Evolutionary conservation across 2,888 invertebrate genomes (phyloP).

Genomic region (Drosophila kambysellisi): DNA sequence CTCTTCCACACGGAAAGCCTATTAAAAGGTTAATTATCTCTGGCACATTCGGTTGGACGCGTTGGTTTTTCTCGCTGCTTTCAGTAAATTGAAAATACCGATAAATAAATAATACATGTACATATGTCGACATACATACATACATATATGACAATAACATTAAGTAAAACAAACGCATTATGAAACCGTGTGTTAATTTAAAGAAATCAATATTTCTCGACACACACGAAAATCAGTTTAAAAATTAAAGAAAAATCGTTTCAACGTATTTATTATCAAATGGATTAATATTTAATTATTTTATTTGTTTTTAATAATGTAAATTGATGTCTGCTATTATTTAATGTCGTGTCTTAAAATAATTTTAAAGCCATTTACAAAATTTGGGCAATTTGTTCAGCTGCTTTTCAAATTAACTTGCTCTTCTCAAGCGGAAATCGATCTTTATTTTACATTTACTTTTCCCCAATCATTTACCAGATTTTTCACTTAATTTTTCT

Average conservation of each 20-base stretch:
- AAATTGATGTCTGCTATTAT: not conserved
- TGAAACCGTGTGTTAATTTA: not conserved
- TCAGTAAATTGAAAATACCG: constrained; percentile 25
- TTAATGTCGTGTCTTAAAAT: not conserved
- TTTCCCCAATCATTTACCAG: not conserved
- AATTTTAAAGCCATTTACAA: not conserved
- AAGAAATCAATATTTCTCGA: constrained; percentile 22
- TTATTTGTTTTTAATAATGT: not conserved
- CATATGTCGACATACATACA: not conserved
- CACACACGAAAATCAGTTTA: not conserved
- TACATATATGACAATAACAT: constrained; percentile 1
- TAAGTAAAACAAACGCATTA: constrained; percentile 2
- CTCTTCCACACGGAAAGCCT: constrained; percentile 26
- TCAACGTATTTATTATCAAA: not conserved
- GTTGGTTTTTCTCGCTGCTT: constrained; percentile 35
- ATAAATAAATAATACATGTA: constrained; percentile 17
- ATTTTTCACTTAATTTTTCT: not conserved
- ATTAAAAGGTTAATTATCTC: constrained; percentile 80
- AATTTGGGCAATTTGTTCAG: not conserved
- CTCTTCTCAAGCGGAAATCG: not conserved
- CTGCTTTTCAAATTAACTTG: not conserved
- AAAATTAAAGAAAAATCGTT: not conserved
- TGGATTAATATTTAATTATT: not conserved
- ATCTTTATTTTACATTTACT: not conserved
- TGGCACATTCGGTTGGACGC: constrained; percentile 74